Percentiles rank a stretch among this genome's conserved stretches.
Conservation (phyloP, 2,113 vertebrate genomes). For the Entosphenus tridentatus region DNA sequence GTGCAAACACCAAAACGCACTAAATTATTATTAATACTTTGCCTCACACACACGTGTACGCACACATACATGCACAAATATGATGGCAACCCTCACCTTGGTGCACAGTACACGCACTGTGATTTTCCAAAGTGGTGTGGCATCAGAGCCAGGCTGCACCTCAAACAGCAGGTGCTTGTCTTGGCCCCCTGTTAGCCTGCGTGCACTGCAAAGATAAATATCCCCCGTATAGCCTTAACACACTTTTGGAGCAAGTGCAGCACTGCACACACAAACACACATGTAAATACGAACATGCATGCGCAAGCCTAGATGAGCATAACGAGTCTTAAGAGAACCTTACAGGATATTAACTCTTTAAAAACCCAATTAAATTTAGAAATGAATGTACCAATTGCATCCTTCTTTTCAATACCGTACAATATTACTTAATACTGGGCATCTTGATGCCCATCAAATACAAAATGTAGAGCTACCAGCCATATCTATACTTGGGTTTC, state of each 20-base stretch:
- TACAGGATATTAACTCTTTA: constrained; percentile 33
- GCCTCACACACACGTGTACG: background rate
- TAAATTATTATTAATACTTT: no score
- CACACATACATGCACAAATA: background rate
- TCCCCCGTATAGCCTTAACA: background rate
- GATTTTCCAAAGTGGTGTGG: constrained; percentile 79
- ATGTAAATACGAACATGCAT: background rate
- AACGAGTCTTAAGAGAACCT: background rate
- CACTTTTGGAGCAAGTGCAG: background rate
- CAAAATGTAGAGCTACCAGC: no score
- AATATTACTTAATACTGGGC: no score
- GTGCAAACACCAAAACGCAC: no score
- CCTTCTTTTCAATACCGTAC: no score
- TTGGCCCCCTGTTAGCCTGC: constrained; percentile 51
- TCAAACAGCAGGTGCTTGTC: constrained; percentile 89
- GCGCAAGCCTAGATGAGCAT: background rate
- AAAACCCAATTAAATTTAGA: constrained; percentile 8
- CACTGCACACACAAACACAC: background rate
- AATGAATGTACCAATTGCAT: no score
- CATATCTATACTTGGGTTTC: no score
- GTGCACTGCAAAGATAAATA: constrained; percentile 1
- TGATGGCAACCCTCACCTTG: constrained; percentile 38
- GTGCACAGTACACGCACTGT: constrained; percentile 69
- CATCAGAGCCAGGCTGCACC: constrained; percentile 73
- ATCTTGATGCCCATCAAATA: no score